Conservation (phyloP, 2,888 invertebrate genomes). For the Leptopilina drosophilae region DNA sequence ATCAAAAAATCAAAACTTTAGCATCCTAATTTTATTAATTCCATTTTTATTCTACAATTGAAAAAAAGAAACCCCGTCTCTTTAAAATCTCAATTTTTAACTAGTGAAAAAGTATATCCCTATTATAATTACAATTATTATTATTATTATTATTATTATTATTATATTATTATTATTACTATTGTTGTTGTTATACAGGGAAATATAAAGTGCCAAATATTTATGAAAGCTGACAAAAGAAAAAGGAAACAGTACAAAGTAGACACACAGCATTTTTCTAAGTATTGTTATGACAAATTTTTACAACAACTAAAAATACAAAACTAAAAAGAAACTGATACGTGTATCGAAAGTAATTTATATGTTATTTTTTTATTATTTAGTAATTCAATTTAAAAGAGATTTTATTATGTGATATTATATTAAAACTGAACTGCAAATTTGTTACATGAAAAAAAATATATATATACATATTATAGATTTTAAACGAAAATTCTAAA, state of each 20-base stretch:
- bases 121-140: neutral
- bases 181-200: neutral
- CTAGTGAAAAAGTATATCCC: neutral
- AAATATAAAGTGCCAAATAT: constrained; percentile 28
- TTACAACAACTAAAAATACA: neutral
- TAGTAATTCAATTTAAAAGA: too few relatives aligned
- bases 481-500: too few relatives aligned
- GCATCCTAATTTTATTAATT: neutral
- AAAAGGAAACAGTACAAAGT: constrained; percentile 24
- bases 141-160: too few relatives aligned
- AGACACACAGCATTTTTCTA: constrained; percentile 25
- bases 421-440: too few relatives aligned
- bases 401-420: too few relatives aligned
- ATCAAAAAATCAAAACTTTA: neutral
- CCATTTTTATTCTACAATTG: neutral
- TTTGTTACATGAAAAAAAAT: too few relatives aligned
- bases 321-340: neutral
- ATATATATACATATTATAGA: too few relatives aligned
- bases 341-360: neutral
- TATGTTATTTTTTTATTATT: neutral
- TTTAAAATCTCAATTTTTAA: neutral
- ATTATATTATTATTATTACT: too few relatives aligned
- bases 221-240: constrained; percentile 5
- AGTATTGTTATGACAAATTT: constrained; percentile 19
- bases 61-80: neutral